A percentile compares a stretch with the other conserved stretches of the same genome.
phyloP scores from a whole-genome alignment of 2,888 invertebrate genomes.

The Trachelus iudaicus region DNA sequence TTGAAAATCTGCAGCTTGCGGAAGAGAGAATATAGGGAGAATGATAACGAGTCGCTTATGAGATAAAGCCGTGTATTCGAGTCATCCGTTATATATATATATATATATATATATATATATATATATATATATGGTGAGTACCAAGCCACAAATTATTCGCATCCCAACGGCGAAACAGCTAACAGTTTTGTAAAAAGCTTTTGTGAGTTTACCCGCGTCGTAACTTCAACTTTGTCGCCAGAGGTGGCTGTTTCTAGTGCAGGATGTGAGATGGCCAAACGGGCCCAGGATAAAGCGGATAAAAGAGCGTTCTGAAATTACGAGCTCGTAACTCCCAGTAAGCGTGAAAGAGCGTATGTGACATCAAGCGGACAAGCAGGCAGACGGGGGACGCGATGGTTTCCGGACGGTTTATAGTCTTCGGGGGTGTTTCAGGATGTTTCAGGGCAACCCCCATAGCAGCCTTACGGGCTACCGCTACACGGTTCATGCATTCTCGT shows the following conservation, averaged over 20 bases:
- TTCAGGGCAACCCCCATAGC: conserved; percentile 39
- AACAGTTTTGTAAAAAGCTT: conserved; percentile 61
- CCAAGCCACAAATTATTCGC: neutral
- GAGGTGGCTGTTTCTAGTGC: conserved; percentile 7
- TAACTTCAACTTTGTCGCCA: conserved; percentile 58
- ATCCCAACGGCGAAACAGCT: conserved; percentile 3
- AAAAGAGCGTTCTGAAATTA: conserved; percentile 51
- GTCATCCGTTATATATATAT: neutral
- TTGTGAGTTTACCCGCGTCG: conserved; percentile 56
- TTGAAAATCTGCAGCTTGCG: neutral
- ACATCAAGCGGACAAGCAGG: conserved; percentile 33
- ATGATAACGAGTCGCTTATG: neutral
- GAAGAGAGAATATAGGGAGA: neutral
- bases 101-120: neutral
- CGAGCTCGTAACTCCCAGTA: conserved; percentile 61
- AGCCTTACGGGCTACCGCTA: conserved; percentile 49
- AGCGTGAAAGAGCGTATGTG: conserved; percentile 58
- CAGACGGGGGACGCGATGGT: conserved; percentile 15
- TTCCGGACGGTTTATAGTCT: conserved; percentile 52
- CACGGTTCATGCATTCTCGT: conserved; percentile 57
- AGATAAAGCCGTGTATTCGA: too few relatives aligned
- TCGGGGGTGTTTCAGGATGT: conserved; percentile 42
- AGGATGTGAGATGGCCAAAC: conserved; percentile 1
- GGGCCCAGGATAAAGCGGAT: conserved; percentile 32
- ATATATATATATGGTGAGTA: neutral